These are phyloP conservation scores for Drosophila willistoni DNA, from an alignment of 1,140 invertebrate genomes.

Conservation along the genomic window DNA sequence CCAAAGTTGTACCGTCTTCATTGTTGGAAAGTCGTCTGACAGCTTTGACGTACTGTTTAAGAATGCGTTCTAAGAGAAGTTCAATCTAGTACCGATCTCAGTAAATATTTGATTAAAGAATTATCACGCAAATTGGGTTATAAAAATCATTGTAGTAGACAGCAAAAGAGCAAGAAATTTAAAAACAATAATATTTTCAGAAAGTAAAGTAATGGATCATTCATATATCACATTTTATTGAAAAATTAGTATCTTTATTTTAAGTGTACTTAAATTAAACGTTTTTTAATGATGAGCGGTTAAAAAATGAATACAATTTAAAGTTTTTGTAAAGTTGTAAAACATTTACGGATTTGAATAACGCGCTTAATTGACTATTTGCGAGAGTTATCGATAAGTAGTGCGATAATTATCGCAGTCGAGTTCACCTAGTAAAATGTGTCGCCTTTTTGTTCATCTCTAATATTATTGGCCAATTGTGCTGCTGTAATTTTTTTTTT, in stretches of 20 bases:
- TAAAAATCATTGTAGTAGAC: constrained; percentile 27
- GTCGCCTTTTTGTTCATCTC: background rate
- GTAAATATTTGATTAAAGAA: constrained; percentile 7
- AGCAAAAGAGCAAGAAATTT: background rate
- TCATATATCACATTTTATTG: background rate
- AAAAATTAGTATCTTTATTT: too few relatives aligned
- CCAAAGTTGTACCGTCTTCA: constrained; percentile 32
- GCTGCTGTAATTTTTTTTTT: background rate
- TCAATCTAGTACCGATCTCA: background rate
- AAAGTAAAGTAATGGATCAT: background rate
- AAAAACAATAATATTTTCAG: background rate
- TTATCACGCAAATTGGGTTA: constrained; percentile 50
- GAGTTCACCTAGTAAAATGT: background rate
- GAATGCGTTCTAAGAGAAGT: constrained; percentile 20
- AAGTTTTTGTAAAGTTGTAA: too few relatives aligned
- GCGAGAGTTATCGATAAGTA: too few relatives aligned
- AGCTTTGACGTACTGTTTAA: constrained; percentile 13
- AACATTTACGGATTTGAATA: too few relatives aligned
- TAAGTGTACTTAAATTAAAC: too few relatives aligned
- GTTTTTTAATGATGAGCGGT: too few relatives aligned
- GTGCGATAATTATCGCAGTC: too few relatives aligned
- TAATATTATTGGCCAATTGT: constrained; percentile 2
- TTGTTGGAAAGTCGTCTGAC: constrained; percentile 20
- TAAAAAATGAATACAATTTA: too few relatives aligned
- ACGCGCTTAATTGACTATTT: too few relatives aligned